phyloP scores from a whole-genome alignment of 2,888 invertebrate genomes.

The Ferrisia virgata region DNA sequence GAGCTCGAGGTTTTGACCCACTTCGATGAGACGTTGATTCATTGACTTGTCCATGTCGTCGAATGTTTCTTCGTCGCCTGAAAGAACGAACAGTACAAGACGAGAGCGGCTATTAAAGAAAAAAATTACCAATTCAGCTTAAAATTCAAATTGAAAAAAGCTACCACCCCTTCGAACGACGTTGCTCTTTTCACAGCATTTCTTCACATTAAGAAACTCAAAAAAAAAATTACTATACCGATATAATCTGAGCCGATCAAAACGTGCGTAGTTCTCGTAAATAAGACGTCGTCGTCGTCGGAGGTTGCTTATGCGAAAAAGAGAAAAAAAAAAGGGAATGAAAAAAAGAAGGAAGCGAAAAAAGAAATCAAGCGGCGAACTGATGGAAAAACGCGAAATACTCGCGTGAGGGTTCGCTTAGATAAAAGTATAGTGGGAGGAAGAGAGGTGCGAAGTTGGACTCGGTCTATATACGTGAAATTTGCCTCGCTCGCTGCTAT shows the following conservation, averaged over 20 bases:
- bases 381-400: neutral
- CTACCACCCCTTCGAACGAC: neutral
- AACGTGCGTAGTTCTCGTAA: neutral
- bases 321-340: neutral
- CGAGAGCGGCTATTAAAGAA: neutral
- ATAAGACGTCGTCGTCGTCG: neutral
- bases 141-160: neutral
- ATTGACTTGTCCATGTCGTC: neutral
- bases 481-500: neutral
- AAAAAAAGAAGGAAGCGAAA: neutral
- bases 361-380: neutral
- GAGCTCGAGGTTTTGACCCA: no score
- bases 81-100: neutral
- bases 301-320: no score
- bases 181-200: neutral
- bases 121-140: slow-evolving; percentile 7
- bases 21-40: neutral
- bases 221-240: neutral
- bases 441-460: neutral
- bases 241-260: neutral
- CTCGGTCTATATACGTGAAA: neutral
- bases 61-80: neutral
- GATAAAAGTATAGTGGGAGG: neutral
- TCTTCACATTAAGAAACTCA: neutral
- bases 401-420: no score